Base-by-base conservation (phyloP, 1,140 invertebrate genomes). In the Leptonema lineaticorne region DNA sequence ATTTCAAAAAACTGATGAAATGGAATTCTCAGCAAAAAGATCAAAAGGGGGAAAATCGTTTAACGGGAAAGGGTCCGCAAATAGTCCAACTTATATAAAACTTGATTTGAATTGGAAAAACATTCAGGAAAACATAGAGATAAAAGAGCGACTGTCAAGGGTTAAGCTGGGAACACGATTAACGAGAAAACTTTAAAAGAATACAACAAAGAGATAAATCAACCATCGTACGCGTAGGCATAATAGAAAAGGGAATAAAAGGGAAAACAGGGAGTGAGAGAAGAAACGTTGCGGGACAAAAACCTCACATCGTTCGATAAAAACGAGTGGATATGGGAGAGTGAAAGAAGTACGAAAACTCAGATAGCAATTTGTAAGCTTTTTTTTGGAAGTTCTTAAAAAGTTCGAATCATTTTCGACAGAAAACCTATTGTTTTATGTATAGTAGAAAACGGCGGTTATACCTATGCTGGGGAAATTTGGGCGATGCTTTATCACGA, bases 171-270 rank as follows among this genome's bases (percentile, higher is more conserved):
- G 57, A 59, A 59, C 57, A 59, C 57, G 57, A 59, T 59, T 59
- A 59, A 59, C 57, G 57, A 59, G 57, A 59, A 59, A 59, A 59
- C 57, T 59, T 59, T 59, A 59, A 59, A 59, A 59, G 57, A 59
- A 59, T 59, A 59, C 57, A 59, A 59, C 57, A 59, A 59, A 59
- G 57, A 59, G 57, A 59, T 59, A 59, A 59, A 59, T 59, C 57
- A 59, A 59, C 28, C 28, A 59, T 59, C 57, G 57, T 22, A 30
- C 57, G 57, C 57, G 28, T 22, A 16, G 30, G 18, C 30, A 59
- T 59, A 59, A 59, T 59, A 59, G 57, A 59, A 59, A 59, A 30
- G 20, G 9, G 30, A 59, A 59, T 28, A 33, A 59, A 57, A 59
- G 24, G n/a, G 57, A 8, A 30, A 33, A 33, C 22, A 22, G 14